phyloP scores from a whole-genome alignment of 2,113 vertebrate genomes.

The Alces alces region DNA sequence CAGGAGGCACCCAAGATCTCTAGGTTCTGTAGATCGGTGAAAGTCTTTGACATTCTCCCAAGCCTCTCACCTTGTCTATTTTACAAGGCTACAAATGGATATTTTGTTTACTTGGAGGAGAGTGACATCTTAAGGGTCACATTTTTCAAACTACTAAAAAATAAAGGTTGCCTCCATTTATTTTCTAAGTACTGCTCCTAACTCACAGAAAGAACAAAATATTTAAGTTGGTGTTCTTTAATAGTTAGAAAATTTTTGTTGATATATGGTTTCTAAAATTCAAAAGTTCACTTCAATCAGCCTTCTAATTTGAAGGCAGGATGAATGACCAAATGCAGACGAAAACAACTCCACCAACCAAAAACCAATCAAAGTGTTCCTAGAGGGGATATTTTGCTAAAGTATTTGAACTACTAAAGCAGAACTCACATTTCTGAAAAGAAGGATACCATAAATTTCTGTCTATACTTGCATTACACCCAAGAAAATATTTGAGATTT shows the following conservation, averaged over 20 bases:
- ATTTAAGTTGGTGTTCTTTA: not conserved
- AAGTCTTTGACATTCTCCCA: not conserved
- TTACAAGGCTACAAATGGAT: not conserved
- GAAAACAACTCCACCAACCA: slow-evolving; percentile 30
- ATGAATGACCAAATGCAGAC: slow-evolving; percentile 21
- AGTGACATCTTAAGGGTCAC: not conserved
- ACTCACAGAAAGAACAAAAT: not conserved
- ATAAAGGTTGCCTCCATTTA: not conserved
- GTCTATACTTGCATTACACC: not conserved
- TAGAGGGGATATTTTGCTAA: not conserved
- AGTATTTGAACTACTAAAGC: slow-evolving; percentile 36
- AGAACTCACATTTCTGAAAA: slow-evolving; percentile 29
- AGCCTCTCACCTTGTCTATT: not conserved
- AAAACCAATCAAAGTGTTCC: slow-evolving; percentile 40
- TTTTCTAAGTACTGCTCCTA: slow-evolving; percentile 20
- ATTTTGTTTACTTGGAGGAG: not conserved
- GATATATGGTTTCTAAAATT: slow-evolving; percentile 32
- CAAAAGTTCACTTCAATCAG: slow-evolving; percentile 42
- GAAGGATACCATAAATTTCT: not conserved
- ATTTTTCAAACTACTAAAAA: slow-evolving; percentile 27
- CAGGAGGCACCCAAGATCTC: not conserved
- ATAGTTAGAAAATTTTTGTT: not conserved
- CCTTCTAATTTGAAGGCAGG: slow-evolving; percentile 18
- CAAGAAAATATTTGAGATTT: slow-evolving; percentile 16
- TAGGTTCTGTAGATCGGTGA: not conserved